phyloP scores from a whole-genome alignment of 2,888 invertebrate species.

The Campoplex nolae region DNA sequence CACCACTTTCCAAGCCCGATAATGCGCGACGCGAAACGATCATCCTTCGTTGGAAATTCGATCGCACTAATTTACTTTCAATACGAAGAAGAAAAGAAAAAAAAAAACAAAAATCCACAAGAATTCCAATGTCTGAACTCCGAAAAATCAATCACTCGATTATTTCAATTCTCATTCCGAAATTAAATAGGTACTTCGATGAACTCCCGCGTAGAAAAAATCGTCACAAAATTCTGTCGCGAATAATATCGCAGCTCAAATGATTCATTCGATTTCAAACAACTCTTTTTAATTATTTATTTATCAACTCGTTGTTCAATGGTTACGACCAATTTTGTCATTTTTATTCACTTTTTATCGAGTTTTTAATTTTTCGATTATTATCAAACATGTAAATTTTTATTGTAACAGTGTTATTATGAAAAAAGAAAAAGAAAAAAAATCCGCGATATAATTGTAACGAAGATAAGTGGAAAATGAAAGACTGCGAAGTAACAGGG shows the following conservation, averaged over 20 bases:
- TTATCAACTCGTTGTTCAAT: background rate
- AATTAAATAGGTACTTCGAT: no score
- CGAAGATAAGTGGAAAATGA: slow-evolving; percentile 10
- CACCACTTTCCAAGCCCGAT: slow-evolving; percentile 74
- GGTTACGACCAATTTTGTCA: background rate
- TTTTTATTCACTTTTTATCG: background rate
- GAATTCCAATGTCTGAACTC: background rate
- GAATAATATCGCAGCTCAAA: background rate
- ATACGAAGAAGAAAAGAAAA: background rate
- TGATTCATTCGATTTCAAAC: background rate
- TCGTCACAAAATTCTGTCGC: background rate
- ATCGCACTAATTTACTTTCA: slow-evolving; percentile 13
- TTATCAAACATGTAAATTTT: background rate
- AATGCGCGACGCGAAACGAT: slow-evolving; percentile 46
- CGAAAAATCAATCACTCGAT: no score
- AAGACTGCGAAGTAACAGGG: background rate
- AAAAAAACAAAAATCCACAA: background rate
- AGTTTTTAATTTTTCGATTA: background rate
- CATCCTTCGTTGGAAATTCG: slow-evolving; percentile 31
- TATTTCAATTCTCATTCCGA: no score
- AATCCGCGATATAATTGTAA: background rate
- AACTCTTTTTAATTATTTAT: background rate
- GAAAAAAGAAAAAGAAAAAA: background rate
- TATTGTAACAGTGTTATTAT: background rate
- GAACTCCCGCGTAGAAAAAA: background rate